Evolutionary conservation across 2,888 invertebrate genomes (phyloP).

Genomic region (Plusia festucae): DNA sequence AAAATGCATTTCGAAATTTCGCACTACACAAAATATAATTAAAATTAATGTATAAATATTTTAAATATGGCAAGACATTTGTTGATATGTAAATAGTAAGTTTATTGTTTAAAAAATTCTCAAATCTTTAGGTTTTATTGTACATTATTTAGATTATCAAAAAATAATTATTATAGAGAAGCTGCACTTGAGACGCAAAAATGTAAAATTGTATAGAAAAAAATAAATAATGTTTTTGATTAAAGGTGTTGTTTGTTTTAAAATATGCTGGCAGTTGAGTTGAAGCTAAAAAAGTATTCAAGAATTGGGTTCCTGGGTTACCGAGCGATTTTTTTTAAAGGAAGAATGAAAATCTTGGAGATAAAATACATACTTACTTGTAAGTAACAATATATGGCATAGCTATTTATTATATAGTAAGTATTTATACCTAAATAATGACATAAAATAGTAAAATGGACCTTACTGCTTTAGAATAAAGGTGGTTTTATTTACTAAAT

Average conservation of each 20-base stretch:
- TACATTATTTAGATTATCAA: constrained; percentile 70
- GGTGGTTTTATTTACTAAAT: too few relatives aligned
- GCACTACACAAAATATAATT: constrained; percentile 41
- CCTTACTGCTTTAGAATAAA: not conserved
- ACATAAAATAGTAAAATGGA: not conserved
- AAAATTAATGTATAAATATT: constrained; percentile 51
- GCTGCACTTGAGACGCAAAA: constrained; percentile 77
- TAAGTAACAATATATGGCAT: too few relatives aligned
- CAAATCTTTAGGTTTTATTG: constrained; percentile 62
- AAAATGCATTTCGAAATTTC: constrained; percentile 38
- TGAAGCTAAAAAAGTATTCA: too few relatives aligned
- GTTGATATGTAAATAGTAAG: constrained; percentile 74
- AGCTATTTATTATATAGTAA: not conserved
- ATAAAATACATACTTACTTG: too few relatives aligned
- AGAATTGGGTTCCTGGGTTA: too few relatives aligned
- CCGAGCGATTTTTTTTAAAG: too few relatives aligned
- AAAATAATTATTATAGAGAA: constrained; percentile 71
- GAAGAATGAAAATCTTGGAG: too few relatives aligned
- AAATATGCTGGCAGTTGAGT: not conserved
- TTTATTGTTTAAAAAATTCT: constrained; percentile 59
- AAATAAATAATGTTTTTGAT: constrained; percentile 85
- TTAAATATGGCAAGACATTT: constrained; percentile 60
- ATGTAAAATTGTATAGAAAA: constrained; percentile 84
- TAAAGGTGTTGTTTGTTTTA: constrained; percentile 66
- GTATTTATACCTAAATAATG: not conserved